Percentiles rank a stretch among this genome's conserved stretches.
Evolutionary conservation across 2,113 vertebrate genomes (phyloP).

Genomic region (Stegostoma tigrinum): DNA sequence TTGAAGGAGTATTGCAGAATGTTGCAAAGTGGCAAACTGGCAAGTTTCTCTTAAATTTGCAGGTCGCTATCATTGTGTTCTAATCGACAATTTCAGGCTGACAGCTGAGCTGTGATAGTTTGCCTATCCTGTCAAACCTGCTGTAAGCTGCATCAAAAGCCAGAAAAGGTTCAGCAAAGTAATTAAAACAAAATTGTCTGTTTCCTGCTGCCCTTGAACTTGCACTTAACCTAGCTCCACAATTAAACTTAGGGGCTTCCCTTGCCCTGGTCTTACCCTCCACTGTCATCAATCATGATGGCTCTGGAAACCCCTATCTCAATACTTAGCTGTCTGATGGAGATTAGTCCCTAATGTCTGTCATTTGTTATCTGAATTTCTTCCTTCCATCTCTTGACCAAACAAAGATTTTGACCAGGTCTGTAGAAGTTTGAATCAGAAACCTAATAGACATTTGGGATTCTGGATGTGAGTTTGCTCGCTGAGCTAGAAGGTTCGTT

Average conservation of each 20-base stretch:
- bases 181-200: background rate
- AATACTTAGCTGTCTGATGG: background rate
- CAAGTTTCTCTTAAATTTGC: background rate
- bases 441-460: background rate
- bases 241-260: background rate
- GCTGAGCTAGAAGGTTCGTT: too few species aligned
- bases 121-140: background rate
- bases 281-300: background rate
- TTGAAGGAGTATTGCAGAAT: background rate
- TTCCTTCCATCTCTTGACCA: background rate
- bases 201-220: background rate
- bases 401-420: background rate
- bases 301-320: background rate
- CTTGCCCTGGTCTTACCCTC: background rate
- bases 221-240: background rate
- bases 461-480: too few species aligned
- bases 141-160: background rate
- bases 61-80: background rate
- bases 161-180: background rate
- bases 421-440: background rate
- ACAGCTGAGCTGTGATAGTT: background rate
- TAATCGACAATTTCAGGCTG: background rate
- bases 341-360: background rate
- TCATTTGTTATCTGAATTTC: background rate
- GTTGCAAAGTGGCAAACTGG: background rate